phyloP scores from a whole-genome alignment of 2,888 invertebrate species.

The Eremobia ochroleuca region DNA sequence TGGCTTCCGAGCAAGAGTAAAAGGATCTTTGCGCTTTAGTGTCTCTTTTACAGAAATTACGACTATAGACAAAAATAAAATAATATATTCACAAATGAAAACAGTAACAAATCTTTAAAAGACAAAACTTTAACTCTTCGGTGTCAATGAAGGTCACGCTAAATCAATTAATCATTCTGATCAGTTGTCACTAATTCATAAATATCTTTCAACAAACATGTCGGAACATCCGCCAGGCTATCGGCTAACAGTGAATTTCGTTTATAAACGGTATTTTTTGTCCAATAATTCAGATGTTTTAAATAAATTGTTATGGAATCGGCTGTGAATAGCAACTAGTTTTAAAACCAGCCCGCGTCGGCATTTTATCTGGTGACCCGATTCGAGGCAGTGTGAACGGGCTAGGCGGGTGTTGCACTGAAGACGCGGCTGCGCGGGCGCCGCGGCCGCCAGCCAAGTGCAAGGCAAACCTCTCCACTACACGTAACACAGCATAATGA shows the following conservation, averaged over 20 bases:
- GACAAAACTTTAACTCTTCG: conserved; percentile 4
- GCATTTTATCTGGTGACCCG: conserved; percentile 72
- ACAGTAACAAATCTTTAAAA: conserved; percentile 16
- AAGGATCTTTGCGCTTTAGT: background rate
- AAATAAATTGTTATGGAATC: conserved; percentile 59
- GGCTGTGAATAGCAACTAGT: conserved; percentile 59
- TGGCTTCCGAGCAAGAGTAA: background rate
- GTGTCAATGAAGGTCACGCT: conserved; percentile 27
- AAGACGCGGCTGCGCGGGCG: conserved; percentile 73
- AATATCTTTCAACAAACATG: conserved; percentile 42
- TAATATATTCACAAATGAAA: conserved; percentile 3
- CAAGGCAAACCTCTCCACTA: conserved; percentile 79
- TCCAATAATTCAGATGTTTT: conserved; percentile 49
- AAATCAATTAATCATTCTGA: conserved; percentile 44
- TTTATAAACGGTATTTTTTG: conserved; percentile 64
- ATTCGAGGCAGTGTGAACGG: conserved; percentile 68
- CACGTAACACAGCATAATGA: conserved; percentile 84
- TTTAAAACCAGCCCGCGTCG: conserved; percentile 66
- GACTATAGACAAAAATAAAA: conserved; percentile 4
- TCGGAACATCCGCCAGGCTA: conserved; percentile 38
- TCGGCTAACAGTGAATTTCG: conserved; percentile 63
- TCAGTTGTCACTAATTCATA: conserved; percentile 47
- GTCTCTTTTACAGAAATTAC: background rate
- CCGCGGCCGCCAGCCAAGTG: conserved; percentile 76
- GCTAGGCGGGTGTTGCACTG: conserved; percentile 82